Evolutionary conservation across 2,113 vertebrate species (phyloP).

Genomic region (Clarias gariepinus): DNA sequence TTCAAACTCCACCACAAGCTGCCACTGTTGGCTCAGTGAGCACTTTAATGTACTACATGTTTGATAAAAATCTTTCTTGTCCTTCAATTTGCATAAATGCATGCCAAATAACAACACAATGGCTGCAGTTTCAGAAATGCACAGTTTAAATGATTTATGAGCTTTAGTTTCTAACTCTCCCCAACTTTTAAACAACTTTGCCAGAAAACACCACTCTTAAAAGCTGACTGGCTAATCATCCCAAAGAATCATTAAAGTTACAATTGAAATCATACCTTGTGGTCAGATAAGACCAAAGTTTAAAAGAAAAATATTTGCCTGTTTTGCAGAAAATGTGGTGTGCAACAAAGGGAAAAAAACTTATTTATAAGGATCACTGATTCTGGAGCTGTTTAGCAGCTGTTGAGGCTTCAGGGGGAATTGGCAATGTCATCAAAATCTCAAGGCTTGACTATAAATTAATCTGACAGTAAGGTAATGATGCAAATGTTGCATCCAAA

Average conservation of each 20-base stretch:
- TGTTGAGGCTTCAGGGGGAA: not conserved
- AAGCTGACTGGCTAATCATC: not conserved
- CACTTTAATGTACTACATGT: not conserved
- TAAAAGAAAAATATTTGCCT: not conserved
- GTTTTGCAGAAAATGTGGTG: not conserved
- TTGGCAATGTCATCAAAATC: not conserved
- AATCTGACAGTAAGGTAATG: not conserved
- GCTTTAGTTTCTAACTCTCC: not conserved
- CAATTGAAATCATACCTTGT: not conserved
- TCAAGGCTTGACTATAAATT: not conserved
- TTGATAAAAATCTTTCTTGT: not conserved
- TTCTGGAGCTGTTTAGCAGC: not conserved
- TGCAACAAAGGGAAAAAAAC: too few species aligned
- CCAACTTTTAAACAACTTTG: not conserved
- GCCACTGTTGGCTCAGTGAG: not conserved
- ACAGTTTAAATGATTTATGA: not conserved
- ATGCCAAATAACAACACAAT: not conserved
- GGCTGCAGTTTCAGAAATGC: not conserved
- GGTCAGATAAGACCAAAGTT: not conserved
- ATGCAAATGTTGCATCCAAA: not conserved
- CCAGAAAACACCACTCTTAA: not conserved
- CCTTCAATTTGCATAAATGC: not conserved
- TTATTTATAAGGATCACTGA: not conserved
- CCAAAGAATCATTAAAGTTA: not conserved
- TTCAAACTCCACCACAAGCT: not conserved